Evolutionary conservation across 2,888 invertebrate genomes (phyloP), one percentile per base, ranked within the genome.

Genomic region (Lamproptera curius): DNA sequence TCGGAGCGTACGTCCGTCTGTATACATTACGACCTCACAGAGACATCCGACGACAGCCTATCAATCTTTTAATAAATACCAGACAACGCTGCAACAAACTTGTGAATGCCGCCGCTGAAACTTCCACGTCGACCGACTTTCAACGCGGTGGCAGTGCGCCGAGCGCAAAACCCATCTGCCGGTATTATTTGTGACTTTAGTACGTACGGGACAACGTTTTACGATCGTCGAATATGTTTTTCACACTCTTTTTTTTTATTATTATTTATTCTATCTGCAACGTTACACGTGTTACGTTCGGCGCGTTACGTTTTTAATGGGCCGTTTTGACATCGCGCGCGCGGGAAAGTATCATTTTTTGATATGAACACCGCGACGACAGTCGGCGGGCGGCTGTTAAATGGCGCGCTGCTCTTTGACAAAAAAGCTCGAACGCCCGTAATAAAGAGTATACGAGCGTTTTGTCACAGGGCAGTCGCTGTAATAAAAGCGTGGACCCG

Each of bases 1-100:
- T 81, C 72, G 59, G 79, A 67, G 63, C 20, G 68, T 72, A 65
- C 65, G 68, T 73, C 66, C 62, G 54, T 66, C 64, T 69, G 73
- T 74, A 63, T 73, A 77, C 69, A 65, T 77, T 75, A 80, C 77
- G 69, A 71, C 67, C 71, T 69, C 67, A 63, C 70, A 78, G 71
- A 76, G 81, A 83, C 84, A 84, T 75, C 69, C 73, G 79, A 81
- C 78, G 78, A 84, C 80, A 74, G 68, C 61, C 74, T 70, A 83
- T 86, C 77, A 83, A 85, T 85, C 84, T 83, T 75, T 72, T 73
- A 77, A 81, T 81, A 84, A 83, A 84, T 84, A 80, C 81, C 77
- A 71, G 70, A 59, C 59, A 62, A 49, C 48, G 34, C 11, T n/a
- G 8, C 16, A 11, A 20, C 48, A 49, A 49, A 43, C 16, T 43